Percentiles rank a stretch among this genome's conserved stretches.
Conservation (phyloP, 1,140 invertebrate species). For the Drosophila ogumai region DNA sequence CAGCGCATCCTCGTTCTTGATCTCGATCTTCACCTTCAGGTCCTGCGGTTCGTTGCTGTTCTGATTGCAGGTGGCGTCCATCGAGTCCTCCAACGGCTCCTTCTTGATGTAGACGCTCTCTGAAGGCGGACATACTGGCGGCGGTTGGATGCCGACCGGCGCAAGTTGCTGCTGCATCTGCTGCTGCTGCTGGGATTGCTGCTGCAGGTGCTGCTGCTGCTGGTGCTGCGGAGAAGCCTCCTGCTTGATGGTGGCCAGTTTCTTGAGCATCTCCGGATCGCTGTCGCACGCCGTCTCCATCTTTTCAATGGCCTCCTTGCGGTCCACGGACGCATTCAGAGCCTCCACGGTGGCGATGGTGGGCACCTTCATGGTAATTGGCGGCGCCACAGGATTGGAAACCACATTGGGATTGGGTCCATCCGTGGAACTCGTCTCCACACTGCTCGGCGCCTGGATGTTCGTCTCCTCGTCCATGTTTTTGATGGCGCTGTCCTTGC, state of each 20-base stretch:
- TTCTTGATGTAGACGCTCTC: slow-evolving; percentile 84
- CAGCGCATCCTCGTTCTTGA: slow-evolving; percentile 76
- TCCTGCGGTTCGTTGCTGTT: slow-evolving; percentile 84
- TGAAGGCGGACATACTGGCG: slow-evolving; percentile 44
- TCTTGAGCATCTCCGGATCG: slow-evolving; percentile 82
- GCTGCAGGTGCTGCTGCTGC: slow-evolving; percentile 77
- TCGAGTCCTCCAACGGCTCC: slow-evolving; percentile 83
- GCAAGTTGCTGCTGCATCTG: slow-evolving; percentile 73
- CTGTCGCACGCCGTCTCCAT: slow-evolving; percentile 67
- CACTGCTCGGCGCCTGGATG: slow-evolving; percentile 72
- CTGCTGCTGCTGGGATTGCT: slow-evolving; percentile 59
- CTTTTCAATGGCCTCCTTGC: slow-evolving; percentile 74
- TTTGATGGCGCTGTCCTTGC: slow-evolving; percentile 77
- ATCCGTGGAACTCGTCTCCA: slow-evolving; percentile 36
- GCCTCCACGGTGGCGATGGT: slow-evolving; percentile 80
- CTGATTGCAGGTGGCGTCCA: slow-evolving; percentile 83
- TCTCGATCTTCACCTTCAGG: slow-evolving; percentile 84
- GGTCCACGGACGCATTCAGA: slow-evolving; percentile 76
- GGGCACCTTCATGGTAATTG: slow-evolving; percentile 75
- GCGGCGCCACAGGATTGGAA: slow-evolving; percentile 21
- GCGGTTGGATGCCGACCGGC: slow-evolving; percentile 42
- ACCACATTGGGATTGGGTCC: slow-evolving; percentile 30
- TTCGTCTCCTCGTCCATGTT: slow-evolving; percentile 84
- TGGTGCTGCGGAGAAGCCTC: slow-evolving; percentile 63
- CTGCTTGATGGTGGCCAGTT: slow-evolving; percentile 83